Evolutionary conservation across 2,797 vertebrate genomes (phyloP).

Genomic region (Clarias laeviceps): DNA sequence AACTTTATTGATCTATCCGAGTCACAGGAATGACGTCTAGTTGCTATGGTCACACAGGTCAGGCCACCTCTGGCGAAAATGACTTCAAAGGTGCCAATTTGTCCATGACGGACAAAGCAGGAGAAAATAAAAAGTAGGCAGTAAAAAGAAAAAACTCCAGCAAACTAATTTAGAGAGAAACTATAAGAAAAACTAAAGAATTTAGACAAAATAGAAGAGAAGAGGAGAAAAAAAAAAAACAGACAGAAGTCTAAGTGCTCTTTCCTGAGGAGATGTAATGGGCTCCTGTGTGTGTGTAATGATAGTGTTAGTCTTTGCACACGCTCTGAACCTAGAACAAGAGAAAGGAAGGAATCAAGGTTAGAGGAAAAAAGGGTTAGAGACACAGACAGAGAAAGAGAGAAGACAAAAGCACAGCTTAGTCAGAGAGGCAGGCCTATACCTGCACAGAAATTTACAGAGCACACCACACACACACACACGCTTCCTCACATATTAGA

Average conservation of each 20-base stretch:
- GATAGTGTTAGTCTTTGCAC: constrained; percentile 48
- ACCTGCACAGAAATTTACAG: constrained; percentile 14
- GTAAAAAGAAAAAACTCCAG: constrained; percentile 3
- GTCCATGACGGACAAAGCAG: neutral
- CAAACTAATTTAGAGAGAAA: constrained; percentile 24
- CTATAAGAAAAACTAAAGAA: neutral
- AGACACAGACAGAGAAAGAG: constrained; percentile 19
- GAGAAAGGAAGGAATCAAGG: constrained; percentile 22
- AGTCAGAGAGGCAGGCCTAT: constrained; percentile 26
- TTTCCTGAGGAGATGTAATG: constrained; percentile 59
- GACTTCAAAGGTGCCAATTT: constrained; percentile 31
- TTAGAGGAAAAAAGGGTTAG: neutral
- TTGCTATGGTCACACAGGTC: constrained; percentile 28
- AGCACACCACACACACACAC: constrained; percentile 1
- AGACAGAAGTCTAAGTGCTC: constrained; percentile 53
- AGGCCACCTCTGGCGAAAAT: constrained; percentile 18
- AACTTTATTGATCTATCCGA: constrained; percentile 20
- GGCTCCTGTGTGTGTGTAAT: constrained; percentile 55
- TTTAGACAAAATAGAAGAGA: constrained; percentile 3
- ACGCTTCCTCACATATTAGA: neutral
- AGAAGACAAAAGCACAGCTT: constrained; percentile 45
- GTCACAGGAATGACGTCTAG: constrained; percentile 5
- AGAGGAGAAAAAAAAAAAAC: neutral
- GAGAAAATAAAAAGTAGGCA: constrained; percentile 3
- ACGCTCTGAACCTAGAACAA: constrained; percentile 37